Percentiles rank a stretch among this genome's conserved stretches.
These are phyloP conservation scores for Agriotes lineatus DNA, from an alignment of 2,888 invertebrate species.

Conservation along the genomic window DNA sequence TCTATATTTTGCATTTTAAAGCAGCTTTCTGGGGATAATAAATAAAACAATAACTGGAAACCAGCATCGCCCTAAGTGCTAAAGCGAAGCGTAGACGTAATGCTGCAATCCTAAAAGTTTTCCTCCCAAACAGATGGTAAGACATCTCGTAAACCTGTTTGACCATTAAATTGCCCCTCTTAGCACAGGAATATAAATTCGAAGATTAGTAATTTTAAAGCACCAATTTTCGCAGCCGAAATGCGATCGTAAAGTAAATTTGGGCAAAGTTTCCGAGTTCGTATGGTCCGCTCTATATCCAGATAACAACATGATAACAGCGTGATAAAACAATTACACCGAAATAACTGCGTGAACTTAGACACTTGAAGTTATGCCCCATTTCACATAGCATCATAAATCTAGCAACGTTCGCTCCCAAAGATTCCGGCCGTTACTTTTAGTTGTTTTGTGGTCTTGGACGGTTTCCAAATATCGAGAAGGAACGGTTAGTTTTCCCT, in stretches of 20 bases:
- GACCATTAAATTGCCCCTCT: neutral
- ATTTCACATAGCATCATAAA: constrained; percentile 52
- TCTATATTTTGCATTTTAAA: too few species aligned
- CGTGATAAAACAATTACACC: constrained; percentile 43
- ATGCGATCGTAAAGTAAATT: constrained; percentile 1
- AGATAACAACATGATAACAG: constrained; percentile 15
- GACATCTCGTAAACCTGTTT: neutral
- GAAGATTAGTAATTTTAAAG: neutral
- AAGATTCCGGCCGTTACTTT: constrained; percentile 48
- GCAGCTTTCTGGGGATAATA: too few species aligned
- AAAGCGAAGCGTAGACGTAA: too few species aligned
- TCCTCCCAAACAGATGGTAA: too few species aligned
- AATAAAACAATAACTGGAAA: too few species aligned
- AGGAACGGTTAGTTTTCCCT: constrained; percentile 13
- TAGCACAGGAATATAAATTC: neutral
- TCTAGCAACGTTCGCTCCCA: constrained; percentile 37
- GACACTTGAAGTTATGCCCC: constrained; percentile 48
- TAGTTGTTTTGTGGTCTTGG: constrained; percentile 50
- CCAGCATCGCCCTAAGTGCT: too few species aligned
- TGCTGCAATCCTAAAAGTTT: neutral
- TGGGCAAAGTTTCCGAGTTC: neutral
- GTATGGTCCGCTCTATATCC: constrained; percentile 7
- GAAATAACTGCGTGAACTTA: constrained; percentile 44
- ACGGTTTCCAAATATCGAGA: constrained; percentile 48
- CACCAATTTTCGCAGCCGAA: neutral